A percentile compares a stretch with the other conserved stretches of the same genome.
Evolutionary conservation across 2,113 vertebrate genomes (phyloP).

Genomic region (Oncorhynchus gorbuscha): DNA sequence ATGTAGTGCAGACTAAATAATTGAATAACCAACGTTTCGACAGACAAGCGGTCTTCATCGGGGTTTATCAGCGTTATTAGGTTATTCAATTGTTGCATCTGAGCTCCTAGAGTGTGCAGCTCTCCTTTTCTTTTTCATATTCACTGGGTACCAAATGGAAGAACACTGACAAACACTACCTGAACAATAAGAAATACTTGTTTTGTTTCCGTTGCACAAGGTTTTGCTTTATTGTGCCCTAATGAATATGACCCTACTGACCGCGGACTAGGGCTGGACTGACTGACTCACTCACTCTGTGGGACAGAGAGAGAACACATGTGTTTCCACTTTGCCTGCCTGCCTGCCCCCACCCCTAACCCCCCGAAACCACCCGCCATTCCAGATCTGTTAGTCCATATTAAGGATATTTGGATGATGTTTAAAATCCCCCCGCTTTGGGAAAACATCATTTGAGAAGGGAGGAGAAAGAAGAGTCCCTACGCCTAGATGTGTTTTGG

Average conservation of each 20-base stretch:
- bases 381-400: constrained; percentile 40
- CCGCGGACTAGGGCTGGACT: constrained; percentile 21
- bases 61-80: too few species aligned
- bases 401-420: constrained; percentile 50
- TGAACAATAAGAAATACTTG: too few species aligned
- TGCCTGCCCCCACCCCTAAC: background rate
- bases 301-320: constrained; percentile 40
- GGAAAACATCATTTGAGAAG: constrained; percentile 53
- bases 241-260: background rate
- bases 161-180: too few species aligned
- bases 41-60: too few species aligned
- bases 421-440: constrained; percentile 42
- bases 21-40: too few species aligned
- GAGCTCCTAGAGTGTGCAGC: too few species aligned
- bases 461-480: constrained; percentile 35
- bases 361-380: constrained; percentile 15
- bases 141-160: too few species aligned
- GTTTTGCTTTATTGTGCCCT: too few species aligned
- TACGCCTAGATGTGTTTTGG: constrained; percentile 39
- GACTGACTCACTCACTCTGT: constrained; percentile 13
- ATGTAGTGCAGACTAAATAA: too few species aligned
- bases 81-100: too few species aligned
- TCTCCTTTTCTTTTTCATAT: too few species aligned
- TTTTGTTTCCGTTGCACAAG: too few species aligned
- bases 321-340: constrained; percentile 52